A percentile compares a stretch with the other conserved stretches of the same genome.
These are phyloP conservation scores for Tineola bisselliella DNA, from an alignment of 2,888 invertebrate genomes.

Conservation along the genomic window DNA sequence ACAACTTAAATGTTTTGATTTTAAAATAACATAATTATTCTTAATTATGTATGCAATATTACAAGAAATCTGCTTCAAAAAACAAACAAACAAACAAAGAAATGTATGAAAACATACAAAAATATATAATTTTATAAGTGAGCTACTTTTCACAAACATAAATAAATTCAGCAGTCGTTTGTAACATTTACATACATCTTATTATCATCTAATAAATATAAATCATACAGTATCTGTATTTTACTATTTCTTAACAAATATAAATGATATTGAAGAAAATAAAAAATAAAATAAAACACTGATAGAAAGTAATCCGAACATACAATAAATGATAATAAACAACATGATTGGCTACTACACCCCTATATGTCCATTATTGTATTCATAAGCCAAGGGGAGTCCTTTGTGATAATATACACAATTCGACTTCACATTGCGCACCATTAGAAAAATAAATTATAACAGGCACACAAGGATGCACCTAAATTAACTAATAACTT, in stretches of 20 bases:
- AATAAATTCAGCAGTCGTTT: neutral
- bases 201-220: neutral
- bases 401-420: constrained; percentile 29
- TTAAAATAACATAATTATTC: neutral
- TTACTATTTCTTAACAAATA: neutral
- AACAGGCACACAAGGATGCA: constrained; percentile 32
- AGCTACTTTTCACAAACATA: neutral
- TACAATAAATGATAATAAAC: constrained; percentile 24
- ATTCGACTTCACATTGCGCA: constrained; percentile 53
- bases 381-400: constrained; percentile 39
- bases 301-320: neutral
- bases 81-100: neutral
- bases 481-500: constrained; percentile 43
- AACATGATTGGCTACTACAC: constrained; percentile 63
- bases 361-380: constrained; percentile 45
- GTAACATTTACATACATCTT: neutral
- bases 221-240: neutral
- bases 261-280: neutral
- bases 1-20: neutral
- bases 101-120: neutral
- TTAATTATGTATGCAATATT: neutral
- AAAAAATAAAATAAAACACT: neutral
- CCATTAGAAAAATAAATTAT: constrained; percentile 68
- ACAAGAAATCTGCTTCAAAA: neutral
- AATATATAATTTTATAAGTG: neutral